Evolutionary conservation across 2,797 vertebrate genomes (phyloP).

Genomic region (Fistularia tabacaria): DNA sequence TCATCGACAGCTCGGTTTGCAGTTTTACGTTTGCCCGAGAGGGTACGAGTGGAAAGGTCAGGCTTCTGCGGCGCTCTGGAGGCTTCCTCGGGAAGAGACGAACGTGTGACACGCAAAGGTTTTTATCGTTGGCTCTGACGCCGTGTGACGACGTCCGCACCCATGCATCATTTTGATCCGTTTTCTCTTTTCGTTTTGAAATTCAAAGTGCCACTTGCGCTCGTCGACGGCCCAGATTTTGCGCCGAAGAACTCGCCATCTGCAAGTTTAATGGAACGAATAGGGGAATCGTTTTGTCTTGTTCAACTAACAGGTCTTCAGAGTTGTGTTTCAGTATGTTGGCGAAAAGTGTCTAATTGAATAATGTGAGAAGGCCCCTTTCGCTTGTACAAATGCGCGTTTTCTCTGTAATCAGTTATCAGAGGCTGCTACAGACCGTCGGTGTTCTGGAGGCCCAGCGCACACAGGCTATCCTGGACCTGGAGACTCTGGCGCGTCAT

Average conservation of each 20-base stretch:
- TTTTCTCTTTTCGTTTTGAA: neutral
- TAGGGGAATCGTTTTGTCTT: too few species aligned
- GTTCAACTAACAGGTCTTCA: too few species aligned
- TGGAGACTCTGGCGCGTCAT: slow-evolving; percentile 88
- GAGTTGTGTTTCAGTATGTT: too few species aligned
- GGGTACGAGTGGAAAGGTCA: slow-evolving; percentile 51
- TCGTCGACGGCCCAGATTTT: too few species aligned
- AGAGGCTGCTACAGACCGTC: slow-evolving; percentile 98
- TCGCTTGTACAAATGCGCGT: slow-evolving; percentile 38
- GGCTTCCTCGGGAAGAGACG: slow-evolving; percentile 16
- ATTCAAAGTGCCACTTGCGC: too few species aligned
- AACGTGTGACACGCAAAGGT: slow-evolving; percentile 23
- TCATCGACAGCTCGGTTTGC: slow-evolving; percentile 47
- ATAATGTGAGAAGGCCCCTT: too few species aligned
- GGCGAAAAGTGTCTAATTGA: too few species aligned
- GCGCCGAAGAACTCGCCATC: too few species aligned
- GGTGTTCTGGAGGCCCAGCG: slow-evolving; percentile 96
- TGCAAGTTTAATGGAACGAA: too few species aligned
- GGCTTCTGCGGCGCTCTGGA: slow-evolving; percentile 9
- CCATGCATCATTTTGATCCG: neutral
- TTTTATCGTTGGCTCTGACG: slow-evolving; percentile 5
- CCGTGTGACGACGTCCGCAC: neutral
- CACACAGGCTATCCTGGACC: slow-evolving; percentile 93
- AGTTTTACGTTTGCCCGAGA: slow-evolving; percentile 25
- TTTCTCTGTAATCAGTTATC: slow-evolving; percentile 81